Percentiles rank a stretch among this genome's conserved stretches.
These are phyloP conservation scores for Xiphias gladius DNA, from an alignment of 2,113 vertebrate genomes.

Conservation along the genomic window DNA sequence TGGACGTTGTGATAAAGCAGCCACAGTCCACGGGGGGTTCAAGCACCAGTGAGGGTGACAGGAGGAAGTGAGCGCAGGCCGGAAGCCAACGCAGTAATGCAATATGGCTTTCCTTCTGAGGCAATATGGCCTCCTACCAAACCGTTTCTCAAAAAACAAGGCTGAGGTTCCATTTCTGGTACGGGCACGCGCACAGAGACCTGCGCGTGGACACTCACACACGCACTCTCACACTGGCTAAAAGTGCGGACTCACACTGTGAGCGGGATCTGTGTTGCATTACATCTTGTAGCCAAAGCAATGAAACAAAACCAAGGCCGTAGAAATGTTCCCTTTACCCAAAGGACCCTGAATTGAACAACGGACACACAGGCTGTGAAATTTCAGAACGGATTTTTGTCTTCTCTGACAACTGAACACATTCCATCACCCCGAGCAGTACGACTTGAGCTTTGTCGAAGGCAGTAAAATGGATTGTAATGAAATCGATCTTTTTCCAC, in stretches of 20 bases:
- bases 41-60: slow-evolving; percentile 51
- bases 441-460: slow-evolving; percentile 32
- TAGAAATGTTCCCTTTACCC: slow-evolving; percentile 73
- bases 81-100: slow-evolving; percentile 56
- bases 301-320: slow-evolving; percentile 76
- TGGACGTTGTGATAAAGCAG: slow-evolving; percentile 45
- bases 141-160: slow-evolving; percentile 70
- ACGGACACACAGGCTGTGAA: slow-evolving; percentile 45
- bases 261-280: slow-evolving; percentile 81
- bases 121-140: slow-evolving; percentile 63
- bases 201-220: slow-evolving; percentile 22
- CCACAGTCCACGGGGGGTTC: slow-evolving; percentile 46
- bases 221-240: slow-evolving; percentile 15
- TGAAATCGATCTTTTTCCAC: slow-evolving; percentile 46
- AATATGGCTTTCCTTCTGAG: slow-evolving; percentile 56
- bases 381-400: slow-evolving; percentile 61
- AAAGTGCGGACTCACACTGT: slow-evolving; percentile 57
- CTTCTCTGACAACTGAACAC: slow-evolving; percentile 56
- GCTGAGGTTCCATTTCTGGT: slow-evolving; percentile 61
- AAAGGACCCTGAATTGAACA: slow-evolving; percentile 63
- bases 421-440: slow-evolving; percentile 35
- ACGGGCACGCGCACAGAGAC: slow-evolving; percentile 3
- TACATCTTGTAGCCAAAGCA: slow-evolving; percentile 78
- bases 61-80: slow-evolving; percentile 71
- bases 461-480: slow-evolving; percentile 9